Evolutionary conservation across 2,888 invertebrate species (phyloP).

Genomic region (Philaethria dido): DNA sequence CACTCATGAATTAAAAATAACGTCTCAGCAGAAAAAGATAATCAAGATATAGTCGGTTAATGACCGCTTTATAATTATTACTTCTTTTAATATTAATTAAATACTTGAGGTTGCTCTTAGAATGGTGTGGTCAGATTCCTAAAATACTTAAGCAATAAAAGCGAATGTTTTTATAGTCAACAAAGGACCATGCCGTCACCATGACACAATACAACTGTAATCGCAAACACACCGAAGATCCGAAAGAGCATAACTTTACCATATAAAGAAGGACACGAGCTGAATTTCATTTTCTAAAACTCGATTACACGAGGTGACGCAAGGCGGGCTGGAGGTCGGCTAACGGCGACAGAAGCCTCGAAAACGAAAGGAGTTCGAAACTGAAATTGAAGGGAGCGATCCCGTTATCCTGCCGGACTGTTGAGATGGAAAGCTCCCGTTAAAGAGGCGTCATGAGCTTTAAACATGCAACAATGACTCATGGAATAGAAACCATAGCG

Average conservation of each 20-base stretch:
- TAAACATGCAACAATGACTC: slow-evolving; percentile 59
- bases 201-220: slow-evolving; percentile 52
- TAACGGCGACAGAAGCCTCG: slow-evolving; percentile 70
- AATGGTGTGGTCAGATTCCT: slow-evolving; percentile 2
- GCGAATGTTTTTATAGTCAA: slow-evolving; percentile 44
- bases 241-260: slow-evolving; percentile 68
- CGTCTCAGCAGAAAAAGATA: slow-evolving; percentile 1
- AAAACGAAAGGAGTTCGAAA: slow-evolving; percentile 79
- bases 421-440: slow-evolving; percentile 80
- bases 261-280: slow-evolving; percentile 75
- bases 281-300: slow-evolving; percentile 83
- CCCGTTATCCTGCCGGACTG: slow-evolving; percentile 77
- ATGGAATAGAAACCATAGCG: slow-evolving; percentile 39
- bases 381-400: slow-evolving; percentile 79
- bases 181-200: slow-evolving; percentile 46
- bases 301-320: slow-evolving; percentile 78
- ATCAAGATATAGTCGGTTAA: slow-evolving; percentile 29
- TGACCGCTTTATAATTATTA: slow-evolving; percentile 21
- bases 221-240: slow-evolving; percentile 49
- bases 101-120: slow-evolving; percentile 1
- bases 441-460: slow-evolving; percentile 65
- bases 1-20: slow-evolving; percentile 9
- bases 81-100: slow-evolving; percentile 5
- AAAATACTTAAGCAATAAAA: slow-evolving; percentile 47
- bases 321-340: slow-evolving; percentile 66